Base-by-base conservation (phyloP, 2,797 vertebrate species). In the Carduelis carduelis region DNA sequence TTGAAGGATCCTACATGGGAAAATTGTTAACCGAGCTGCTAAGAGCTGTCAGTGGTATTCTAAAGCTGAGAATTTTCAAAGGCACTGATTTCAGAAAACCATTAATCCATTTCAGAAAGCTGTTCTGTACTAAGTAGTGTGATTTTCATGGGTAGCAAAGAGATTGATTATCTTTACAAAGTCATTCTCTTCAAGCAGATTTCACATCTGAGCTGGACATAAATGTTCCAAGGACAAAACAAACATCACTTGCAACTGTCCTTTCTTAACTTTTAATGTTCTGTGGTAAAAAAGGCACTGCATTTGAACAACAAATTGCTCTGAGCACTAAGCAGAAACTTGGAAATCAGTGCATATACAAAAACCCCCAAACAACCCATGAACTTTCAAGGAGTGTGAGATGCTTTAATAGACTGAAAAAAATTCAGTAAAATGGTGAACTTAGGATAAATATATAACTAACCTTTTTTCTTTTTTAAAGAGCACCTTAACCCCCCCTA, bases 351-450 rank as follows among this genome's bases (percentile, higher is more conserved):
- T 35, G 30, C 32, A n/a, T 2, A 59, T 14, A 63, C 5, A 21
- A 84, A 78, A 70, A 7, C 0, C 0, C 6, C 4, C 0, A 0
- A 41, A 55, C 9, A 87, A 32, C 4, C 26, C n/a, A 39, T 2
- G 28, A 11, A 55, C 10, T 70, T 75, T 34, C 17, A 72, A 84
- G 52, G 5, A 63, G 35, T 3, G 7, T 1, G 5, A 76, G 32
- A 80, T 32, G 23, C 8, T 82, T 80, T 47, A 83, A 66, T 5
- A 63, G 3, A 82, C 0, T 35, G 8, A 37, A 66, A 74, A 37
- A 63, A 32, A 49, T 0, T 8, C 21, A 82, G 39, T 30, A 39
- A 69, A 94, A 61, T 26, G 9, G 37, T 63, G 27, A 76, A 60
- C 0, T 84, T 41, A 12, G 11, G 12, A 72, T 30, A 88, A 74